Base-by-base conservation (phyloP, 37 sponge, comb jelly and placozoan species). In the Diacarnus erythraeanus region DNA sequence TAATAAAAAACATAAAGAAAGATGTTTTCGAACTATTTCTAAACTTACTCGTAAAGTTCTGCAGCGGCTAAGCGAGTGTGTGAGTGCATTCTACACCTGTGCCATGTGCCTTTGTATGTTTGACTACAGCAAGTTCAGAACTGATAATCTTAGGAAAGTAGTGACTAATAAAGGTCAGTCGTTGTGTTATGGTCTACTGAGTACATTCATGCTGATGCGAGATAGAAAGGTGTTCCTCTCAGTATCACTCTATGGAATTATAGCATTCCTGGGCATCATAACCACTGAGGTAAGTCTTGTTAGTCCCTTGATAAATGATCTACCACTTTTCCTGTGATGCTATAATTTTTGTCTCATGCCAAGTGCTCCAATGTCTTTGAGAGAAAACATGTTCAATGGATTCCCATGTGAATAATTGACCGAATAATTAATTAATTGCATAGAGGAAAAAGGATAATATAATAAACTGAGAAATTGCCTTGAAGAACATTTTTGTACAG, bases 211-310 rank as follows among this genome's bases (percentile, higher is more conserved):
- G 31, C 66, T 65, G 3, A 15, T 65, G 34, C 22, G 35, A 30
- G 87, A 89, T 37, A 67, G 94, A 35, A 74, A 72, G 66, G 87
- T 89, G 44, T 36, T 86, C 25, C 18, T 94, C 0, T 63, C 90
- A 2, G 86, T 75, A 17, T 4, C 33, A 8, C 69, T 94, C 25
- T 94, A 94, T 69, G 87, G 84, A 47, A 47, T 79, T 38, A n/a
- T 72, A 40, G 94, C 80, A 0, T 68, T 79, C 29, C 42, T 86
- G 4, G 43, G 47, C 21, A 70, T 89, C 20, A 83, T 89, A 36
- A 44, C 51, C 23, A 83, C 68, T 71, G 94, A 94, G 74, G 89
- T 94, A 35, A 43, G 72, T 71, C 17, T 63, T 30, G 18, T 15
- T n/a, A n/a, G n/a, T n/a, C n/a, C n/a, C n/a, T n/a, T n/a, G n/a